phyloP scores from a whole-genome alignment of 1,140 invertebrate genomes.

The Scaptomyza montana region DNA sequence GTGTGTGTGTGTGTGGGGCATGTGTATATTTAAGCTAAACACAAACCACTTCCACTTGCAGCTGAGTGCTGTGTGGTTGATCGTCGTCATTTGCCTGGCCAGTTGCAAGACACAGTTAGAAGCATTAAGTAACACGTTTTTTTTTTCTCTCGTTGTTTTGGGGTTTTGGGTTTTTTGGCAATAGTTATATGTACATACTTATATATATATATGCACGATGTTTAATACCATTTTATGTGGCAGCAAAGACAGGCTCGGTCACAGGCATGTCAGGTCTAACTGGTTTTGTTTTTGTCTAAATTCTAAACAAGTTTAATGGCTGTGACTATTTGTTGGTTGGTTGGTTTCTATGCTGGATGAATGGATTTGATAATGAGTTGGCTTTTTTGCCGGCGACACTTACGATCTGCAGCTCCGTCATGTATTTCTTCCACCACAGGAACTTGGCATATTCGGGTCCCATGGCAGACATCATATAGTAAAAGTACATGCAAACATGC shows the following conservation, averaged over 20 bases:
- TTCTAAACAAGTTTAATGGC: slow-evolving; percentile 68
- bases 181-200: slow-evolving; percentile 8
- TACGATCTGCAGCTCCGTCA: slow-evolving; percentile 95
- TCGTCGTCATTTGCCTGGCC: slow-evolving; percentile 33
- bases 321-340: background rate
- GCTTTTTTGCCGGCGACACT: slow-evolving; percentile 76
- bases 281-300: slow-evolving; percentile 61
- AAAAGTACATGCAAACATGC: slow-evolving; percentile 97
- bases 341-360: slow-evolving; percentile 48
- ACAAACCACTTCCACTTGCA: slow-evolving; percentile 58
- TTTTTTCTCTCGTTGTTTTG: slow-evolving; percentile 1
- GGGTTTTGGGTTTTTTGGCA: slow-evolving; percentile 42
- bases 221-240: slow-evolving; percentile 71
- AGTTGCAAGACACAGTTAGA: slow-evolving; percentile 74
- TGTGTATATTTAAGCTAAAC: slow-evolving; percentile 40
- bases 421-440: slow-evolving; percentile 97
- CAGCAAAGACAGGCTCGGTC: slow-evolving; percentile 31
- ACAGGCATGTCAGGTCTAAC: slow-evolving; percentile 65
- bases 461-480: slow-evolving; percentile 96
- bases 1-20: slow-evolving; percentile 23
- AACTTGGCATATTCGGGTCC: slow-evolving; percentile 95
- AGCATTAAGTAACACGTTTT: slow-evolving; percentile 67
- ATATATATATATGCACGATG: slow-evolving; percentile 34
- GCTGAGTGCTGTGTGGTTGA: slow-evolving; percentile 26
- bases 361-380: slow-evolving; percentile 55